Base-by-base conservation (phyloP, 2,888 invertebrate species). In the Dynastes hyllus region DNA sequence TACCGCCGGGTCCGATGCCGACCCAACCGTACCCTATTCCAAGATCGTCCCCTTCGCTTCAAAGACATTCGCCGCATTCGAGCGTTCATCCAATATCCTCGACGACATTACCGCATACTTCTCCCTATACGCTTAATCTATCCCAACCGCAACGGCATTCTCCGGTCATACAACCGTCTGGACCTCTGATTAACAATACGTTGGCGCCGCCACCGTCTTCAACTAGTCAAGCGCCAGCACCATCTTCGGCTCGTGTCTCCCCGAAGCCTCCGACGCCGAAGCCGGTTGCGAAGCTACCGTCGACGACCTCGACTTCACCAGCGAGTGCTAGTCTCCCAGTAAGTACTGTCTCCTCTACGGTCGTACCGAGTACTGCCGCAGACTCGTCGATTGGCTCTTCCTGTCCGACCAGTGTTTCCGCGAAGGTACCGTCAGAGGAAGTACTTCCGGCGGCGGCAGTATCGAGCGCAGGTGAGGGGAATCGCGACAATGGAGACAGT, bases 21-120 rank as follows among this genome's bases (percentile, higher is more conserved):
- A 63, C 81, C 27, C 78, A 78, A 73, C 80, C 81, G 32, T 79
- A 81, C 58, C 78, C 83, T 9, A 84, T 85, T 65, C 87, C 86
- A 88, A 91, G 92, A 89, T 92, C 87, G 88, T 92, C 86, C 90
- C 92, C 87, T 83, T 92, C 84, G 51, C 80, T 92, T 89, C 88
- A 92, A 90, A 82, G 92, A 89, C 85, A 92, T 87, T 86, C 92
- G 88, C 87, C 92, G 9, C 87, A 85, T 79, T 81, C 86, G 22
- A 83, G 82, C 78, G 83, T 86, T 77, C 87, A 87, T 81, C 84
- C 84, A 8, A 81, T 83, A 32, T 78, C 80, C 22, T 83, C 84
- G 6, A 84, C 83, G 69, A 79, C 84, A 69, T 80, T 81, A 77
- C 82, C 83, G 13, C 81, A 79, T 5, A 83, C 83, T 11, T 83